Percentiles rank a stretch among this genome's conserved stretches.
phyloP scores from a whole-genome alignment of 2,888 invertebrate species.

The Cheilosia scutellata region DNA sequence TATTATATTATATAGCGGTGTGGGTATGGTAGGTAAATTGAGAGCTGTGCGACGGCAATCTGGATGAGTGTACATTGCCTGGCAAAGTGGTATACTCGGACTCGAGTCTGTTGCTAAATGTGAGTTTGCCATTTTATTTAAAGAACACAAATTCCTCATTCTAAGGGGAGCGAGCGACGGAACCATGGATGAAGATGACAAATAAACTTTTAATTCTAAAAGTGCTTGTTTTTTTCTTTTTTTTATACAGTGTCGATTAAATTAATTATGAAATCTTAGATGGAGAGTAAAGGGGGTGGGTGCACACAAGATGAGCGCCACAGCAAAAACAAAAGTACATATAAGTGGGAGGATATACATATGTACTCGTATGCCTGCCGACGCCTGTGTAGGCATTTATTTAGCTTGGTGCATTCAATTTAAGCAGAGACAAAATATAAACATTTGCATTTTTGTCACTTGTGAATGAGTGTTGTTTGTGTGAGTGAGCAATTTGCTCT shows the following conservation, averaged over 20 bases:
- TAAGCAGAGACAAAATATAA: conserved; percentile 19
- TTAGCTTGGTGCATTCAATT: conserved; percentile 32
- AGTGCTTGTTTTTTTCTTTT: conserved; percentile 35
- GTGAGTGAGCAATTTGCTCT: conserved; percentile 15
- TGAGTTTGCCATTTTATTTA: conserved; percentile 60
- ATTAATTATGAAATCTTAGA: conserved; percentile 65
- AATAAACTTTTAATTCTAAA: conserved; percentile 57
- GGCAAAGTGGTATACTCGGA: conserved; percentile 32
- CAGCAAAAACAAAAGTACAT: not conserved
- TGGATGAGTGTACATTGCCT: conserved; percentile 28
- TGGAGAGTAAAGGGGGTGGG: not conserved
- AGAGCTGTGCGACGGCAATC: conserved; percentile 4
- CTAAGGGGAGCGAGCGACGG: conserved; percentile 25
- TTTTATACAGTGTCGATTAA: conserved; percentile 52
- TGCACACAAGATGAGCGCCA: conserved; percentile 9
- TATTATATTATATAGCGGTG: not conserved
- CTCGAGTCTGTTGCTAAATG: conserved; percentile 51
- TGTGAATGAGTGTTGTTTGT: conserved; percentile 40
- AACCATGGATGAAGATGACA: conserved; percentile 39
- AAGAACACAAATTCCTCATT: conserved; percentile 64
- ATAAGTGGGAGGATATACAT: conserved; percentile 48
- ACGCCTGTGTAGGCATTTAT: conserved; percentile 45
- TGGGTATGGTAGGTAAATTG: conserved; percentile 7
- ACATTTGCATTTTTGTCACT: conserved; percentile 43
- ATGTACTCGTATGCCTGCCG: conserved; percentile 19